Percentiles rank a stretch among this genome's conserved stretches.
phyloP scores from a whole-genome alignment of 2,113 vertebrate species.

The Alligator sinensis region DNA sequence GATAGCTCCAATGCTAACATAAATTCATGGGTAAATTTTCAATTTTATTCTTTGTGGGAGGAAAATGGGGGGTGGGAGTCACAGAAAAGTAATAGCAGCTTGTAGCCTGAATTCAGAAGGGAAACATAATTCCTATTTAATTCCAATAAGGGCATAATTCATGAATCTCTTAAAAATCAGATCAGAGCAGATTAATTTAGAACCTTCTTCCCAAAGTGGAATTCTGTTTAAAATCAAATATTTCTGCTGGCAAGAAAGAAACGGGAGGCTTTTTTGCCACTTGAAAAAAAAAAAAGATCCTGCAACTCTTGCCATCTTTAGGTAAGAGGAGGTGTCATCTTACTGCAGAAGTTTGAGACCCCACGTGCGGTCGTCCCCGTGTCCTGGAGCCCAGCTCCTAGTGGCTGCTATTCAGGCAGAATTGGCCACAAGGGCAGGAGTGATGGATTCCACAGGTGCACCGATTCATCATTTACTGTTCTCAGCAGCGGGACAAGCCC shows the following conservation, averaged over 20 bases:
- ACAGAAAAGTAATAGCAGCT: constrained; percentile 24
- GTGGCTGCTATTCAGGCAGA: fast-evolving
- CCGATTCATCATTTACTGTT: background rate
- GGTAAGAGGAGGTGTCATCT: background rate
- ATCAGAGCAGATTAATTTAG: constrained; percentile 1
- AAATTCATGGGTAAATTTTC: constrained; percentile 74
- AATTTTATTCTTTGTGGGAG: constrained; percentile 71
- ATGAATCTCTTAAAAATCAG: background rate
- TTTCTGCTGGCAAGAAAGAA: background rate
- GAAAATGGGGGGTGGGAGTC: constrained; percentile 60
- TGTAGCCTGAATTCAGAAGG: constrained; percentile 13
- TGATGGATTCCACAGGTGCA: background rate
- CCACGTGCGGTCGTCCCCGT: fast-evolving
- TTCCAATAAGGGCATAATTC: constrained; percentile 44
- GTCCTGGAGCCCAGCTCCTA: fast-evolving
- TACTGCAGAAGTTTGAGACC: fast-evolving
- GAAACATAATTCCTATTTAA: constrained; percentile 44
- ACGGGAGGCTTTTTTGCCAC: fast-evolving
- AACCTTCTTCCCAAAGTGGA: background rate
- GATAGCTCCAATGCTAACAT: constrained; percentile 22
- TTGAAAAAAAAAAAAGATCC: background rate
- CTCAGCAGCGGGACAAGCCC: background rate
- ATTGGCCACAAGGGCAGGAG: background rate
- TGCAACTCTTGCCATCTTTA: background rate
- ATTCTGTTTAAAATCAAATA: background rate